phyloP scores from a whole-genome alignment of 1,140 invertebrate genomes.

The Caerostris extrusa region DNA sequence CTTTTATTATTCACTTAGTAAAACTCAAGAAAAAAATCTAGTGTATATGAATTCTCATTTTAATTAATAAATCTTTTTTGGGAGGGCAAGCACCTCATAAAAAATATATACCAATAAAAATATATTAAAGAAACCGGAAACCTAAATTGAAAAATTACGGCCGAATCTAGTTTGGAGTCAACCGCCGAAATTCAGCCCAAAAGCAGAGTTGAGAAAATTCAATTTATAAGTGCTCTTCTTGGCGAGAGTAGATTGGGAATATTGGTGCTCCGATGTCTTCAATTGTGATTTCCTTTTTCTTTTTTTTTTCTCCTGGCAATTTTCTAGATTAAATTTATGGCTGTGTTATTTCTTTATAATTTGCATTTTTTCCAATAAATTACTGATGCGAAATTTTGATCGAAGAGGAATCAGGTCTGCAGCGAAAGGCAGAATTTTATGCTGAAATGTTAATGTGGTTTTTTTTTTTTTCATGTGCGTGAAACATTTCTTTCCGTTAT shows the following conservation, averaged over 20 bases:
- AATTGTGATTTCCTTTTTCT: not conserved
- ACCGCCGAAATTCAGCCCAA: not conserved
- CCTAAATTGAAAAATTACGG: conserved; percentile 23
- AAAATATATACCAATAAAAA: not conserved
- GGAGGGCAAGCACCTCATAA: too few species aligned
- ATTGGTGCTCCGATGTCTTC: not conserved
- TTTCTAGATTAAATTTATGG: conserved; percentile 44
- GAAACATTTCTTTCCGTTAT: too few species aligned
- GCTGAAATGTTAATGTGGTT: not conserved
- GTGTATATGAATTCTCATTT: too few species aligned
- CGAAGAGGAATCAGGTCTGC: not conserved
- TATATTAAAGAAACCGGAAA: not conserved
- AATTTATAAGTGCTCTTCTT: not conserved
- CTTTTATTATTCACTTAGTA: too few species aligned
- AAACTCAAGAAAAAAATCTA: too few species aligned
- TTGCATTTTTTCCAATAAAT: not conserved
- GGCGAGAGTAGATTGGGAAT: not conserved
- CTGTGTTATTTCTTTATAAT: not conserved
- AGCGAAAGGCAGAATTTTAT: not conserved
- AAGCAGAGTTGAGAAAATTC: not conserved
- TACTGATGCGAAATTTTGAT: conserved; percentile 34
- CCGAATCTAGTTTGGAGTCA: not conserved
- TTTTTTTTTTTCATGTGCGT: too few species aligned
- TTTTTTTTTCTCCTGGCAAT: too few species aligned
- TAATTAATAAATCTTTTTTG: too few species aligned